These are phyloP conservation scores for Chelonia mydas DNA, from an alignment of 2,797 vertebrate species.

Conservation along the genomic window DNA sequence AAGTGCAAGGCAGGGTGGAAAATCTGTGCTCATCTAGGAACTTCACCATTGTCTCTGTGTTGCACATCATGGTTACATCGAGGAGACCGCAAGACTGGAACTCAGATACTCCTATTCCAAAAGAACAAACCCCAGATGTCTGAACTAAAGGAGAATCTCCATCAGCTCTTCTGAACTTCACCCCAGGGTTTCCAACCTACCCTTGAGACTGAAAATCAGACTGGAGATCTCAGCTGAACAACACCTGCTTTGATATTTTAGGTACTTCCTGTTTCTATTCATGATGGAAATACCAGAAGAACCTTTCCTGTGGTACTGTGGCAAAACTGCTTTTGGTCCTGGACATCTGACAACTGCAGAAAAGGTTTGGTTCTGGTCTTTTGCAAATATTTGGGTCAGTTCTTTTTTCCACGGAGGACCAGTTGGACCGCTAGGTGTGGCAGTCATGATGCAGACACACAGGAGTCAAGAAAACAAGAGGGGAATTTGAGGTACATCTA, in stretches of 20 bases:
- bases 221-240: fast-evolving
- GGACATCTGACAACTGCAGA: background rate
- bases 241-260: background rate
- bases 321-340: background rate
- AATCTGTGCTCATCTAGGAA: fast-evolving
- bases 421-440: background rate
- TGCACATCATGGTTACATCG: background rate
- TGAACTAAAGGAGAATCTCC: background rate
- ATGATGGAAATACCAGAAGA: background rate
- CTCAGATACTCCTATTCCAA: background rate
- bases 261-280: background rate
- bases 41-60: background rate
- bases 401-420: background rate
- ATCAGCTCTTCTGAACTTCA: background rate
- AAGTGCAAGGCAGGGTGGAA: background rate
- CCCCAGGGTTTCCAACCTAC: background rate
- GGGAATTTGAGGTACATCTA: too few species aligned
- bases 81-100: background rate
- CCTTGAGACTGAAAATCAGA: background rate
- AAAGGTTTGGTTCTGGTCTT: background rate
- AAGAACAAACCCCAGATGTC: background rate
- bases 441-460: background rate
- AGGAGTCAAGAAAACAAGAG: background rate
- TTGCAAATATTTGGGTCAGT: background rate
- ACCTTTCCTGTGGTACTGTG: fast-evolving